phyloP scores from a whole-genome alignment of 2,113 vertebrate genomes.

The Paracanthobrama guichenoti region DNA sequence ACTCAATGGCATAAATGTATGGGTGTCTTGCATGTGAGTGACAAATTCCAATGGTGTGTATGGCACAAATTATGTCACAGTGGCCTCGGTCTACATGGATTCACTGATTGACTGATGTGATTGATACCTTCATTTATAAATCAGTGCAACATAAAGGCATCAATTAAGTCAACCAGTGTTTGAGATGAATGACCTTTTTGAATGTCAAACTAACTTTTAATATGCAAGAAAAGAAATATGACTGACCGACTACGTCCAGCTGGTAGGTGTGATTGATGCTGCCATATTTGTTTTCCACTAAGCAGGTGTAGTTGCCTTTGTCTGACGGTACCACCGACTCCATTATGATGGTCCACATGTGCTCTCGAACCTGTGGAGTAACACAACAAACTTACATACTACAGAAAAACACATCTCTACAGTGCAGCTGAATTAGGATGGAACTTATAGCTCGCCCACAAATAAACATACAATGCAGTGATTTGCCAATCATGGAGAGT shows the following conservation, averaged over 20 bases:
- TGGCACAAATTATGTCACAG: constrained; percentile 44
- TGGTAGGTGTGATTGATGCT: constrained; percentile 98
- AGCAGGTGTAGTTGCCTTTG: constrained; percentile 97
- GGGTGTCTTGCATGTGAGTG: not conserved
- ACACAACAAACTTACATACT: not conserved
- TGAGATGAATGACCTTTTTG: not conserved
- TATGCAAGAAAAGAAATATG: not conserved
- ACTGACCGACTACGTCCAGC: constrained; percentile 94
- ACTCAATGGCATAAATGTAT: not conserved
- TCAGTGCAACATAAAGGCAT: constrained; percentile 3
- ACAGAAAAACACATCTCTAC: not conserved
- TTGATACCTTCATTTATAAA: not conserved
- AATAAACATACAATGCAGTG: too few relatives aligned
- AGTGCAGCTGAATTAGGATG: not conserved
- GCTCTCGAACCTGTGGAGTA: constrained; percentile 83
- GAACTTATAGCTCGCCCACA: too few relatives aligned
- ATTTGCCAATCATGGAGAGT: too few relatives aligned
- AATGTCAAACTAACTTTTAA: not conserved
- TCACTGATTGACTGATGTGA: constrained; percentile 23
- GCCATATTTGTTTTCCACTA: constrained; percentile 92
- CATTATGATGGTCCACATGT: constrained; percentile 98
- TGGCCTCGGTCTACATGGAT: constrained; percentile 30
- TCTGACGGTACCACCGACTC: constrained; percentile 95
- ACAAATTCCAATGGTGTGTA: constrained; percentile 7
- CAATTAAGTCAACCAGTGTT: constrained; percentile 35